phyloP scores from a whole-genome alignment of 1,140 invertebrate species.

The Fopius arisanus region DNA sequence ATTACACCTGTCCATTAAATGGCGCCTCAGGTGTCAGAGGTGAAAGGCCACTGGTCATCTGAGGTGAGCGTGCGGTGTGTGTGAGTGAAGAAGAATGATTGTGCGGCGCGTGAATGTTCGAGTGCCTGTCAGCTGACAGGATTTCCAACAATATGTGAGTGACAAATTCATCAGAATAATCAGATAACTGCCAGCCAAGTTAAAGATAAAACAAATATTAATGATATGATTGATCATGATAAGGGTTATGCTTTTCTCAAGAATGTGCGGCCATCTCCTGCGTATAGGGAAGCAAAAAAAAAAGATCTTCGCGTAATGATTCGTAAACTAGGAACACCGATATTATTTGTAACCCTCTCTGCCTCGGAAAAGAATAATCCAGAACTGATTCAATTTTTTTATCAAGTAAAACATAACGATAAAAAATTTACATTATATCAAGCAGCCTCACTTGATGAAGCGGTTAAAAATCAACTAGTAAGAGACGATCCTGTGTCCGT shows the following conservation, averaged over 20 bases:
- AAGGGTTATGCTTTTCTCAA: conserved; percentile 31
- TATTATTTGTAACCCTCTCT: conserved; percentile 30
- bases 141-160: too few relatives aligned
- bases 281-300: conserved; percentile 31
- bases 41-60: too few relatives aligned
- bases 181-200: conserved; percentile 19
- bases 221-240: conserved; percentile 25
- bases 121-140: too few relatives aligned
- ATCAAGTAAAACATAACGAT: background rate
- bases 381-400: conserved; percentile 26
- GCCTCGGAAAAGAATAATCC: conserved; percentile 21
- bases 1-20: too few relatives aligned
- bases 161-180: too few relatives aligned
- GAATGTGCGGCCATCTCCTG: conserved; percentile 19
- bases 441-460: conserved; percentile 2
- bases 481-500: too few relatives aligned
- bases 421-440: background rate
- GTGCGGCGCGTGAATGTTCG: too few relatives aligned
- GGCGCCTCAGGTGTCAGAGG: too few relatives aligned
- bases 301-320: conserved; percentile 25
- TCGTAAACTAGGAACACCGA: conserved; percentile 15
- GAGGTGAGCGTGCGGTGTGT: too few relatives aligned
- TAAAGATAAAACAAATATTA: conserved; percentile 16
- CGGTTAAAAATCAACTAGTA: conserved; percentile 27
- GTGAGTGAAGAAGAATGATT: too few relatives aligned